phyloP scores from a whole-genome alignment of 1,140 invertebrate species.

The Stegodyphus dumicola region DNA sequence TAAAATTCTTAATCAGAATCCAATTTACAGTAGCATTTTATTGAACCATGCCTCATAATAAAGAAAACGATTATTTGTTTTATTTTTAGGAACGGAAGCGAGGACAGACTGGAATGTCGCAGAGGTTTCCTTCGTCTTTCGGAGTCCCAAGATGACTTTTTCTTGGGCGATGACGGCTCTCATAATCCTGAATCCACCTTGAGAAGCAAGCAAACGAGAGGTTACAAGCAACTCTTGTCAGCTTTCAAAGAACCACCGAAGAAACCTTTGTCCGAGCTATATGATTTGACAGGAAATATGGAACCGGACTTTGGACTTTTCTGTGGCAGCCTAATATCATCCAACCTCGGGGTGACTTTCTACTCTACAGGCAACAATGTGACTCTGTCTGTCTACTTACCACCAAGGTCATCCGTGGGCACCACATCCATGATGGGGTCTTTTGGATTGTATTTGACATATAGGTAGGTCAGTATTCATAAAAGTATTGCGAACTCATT shows the following conservation, averaged over 20 bases:
- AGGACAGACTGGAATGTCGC: conserved; percentile 35
- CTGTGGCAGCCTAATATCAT: conserved; percentile 48
- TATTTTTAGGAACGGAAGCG: conserved; percentile 24
- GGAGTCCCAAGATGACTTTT: conserved; percentile 49
- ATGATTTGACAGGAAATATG: conserved; percentile 39
- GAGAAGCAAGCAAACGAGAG: conserved; percentile 56
- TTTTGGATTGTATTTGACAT: conserved; percentile 62
- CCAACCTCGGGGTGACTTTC: conserved; percentile 48
- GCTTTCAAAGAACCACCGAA: conserved; percentile 49
- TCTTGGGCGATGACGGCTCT: conserved; percentile 44
- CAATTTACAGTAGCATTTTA: too few species aligned
- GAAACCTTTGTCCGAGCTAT: conserved; percentile 40
- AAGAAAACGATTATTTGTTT: background rate
- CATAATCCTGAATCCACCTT: conserved; percentile 12
- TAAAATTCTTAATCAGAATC: too few species aligned
- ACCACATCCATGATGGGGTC: conserved; percentile 35
- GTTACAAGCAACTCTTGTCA: conserved; percentile 58
- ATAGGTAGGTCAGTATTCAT: conserved; percentile 28
- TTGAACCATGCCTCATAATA: too few species aligned
- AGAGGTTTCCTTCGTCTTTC: conserved; percentile 53
- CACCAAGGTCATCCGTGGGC: conserved; percentile 53
- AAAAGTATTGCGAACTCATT: too few species aligned
- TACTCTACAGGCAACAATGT: conserved; percentile 61
- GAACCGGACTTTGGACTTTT: conserved; percentile 60
- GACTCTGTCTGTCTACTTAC: conserved; percentile 55